Conservation (phyloP, 2,797 vertebrate genomes). For the Cryptoprocta ferox region DNA sequence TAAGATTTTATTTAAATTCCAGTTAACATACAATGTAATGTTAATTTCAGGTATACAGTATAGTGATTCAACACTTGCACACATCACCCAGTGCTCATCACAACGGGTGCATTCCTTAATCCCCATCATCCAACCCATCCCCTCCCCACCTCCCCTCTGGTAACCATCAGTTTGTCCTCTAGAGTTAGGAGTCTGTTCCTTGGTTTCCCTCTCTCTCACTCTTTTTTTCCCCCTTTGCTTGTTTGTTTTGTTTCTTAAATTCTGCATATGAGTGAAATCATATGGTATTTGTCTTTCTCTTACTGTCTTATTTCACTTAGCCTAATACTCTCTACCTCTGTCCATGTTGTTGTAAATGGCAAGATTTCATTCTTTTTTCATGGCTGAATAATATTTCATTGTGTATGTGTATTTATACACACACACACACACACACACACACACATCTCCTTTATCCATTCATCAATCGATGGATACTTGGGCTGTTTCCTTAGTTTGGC, state of each 20-base stretch:
- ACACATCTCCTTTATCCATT: neutral
- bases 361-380: neutral
- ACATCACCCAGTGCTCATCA: neutral
- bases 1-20: neutral
- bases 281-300: neutral
- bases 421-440: too few relatives aligned
- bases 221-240: neutral
- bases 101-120: neutral
- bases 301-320: neutral
- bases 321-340: neutral
- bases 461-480: neutral
- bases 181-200: neutral
- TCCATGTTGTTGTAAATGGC: neutral
- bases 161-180: neutral
- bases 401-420: too few relatives aligned
- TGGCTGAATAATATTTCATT: neutral
- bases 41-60: neutral
- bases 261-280: neutral
- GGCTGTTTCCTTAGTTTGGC: neutral
- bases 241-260: neutral
- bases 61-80: neutral
- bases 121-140: neutral
- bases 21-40: neutral
- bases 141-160: neutral
- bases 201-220: neutral